These are phyloP conservation scores for Mareca penelope DNA, from an alignment of 2,797 vertebrate species.

Conservation along the genomic window DNA sequence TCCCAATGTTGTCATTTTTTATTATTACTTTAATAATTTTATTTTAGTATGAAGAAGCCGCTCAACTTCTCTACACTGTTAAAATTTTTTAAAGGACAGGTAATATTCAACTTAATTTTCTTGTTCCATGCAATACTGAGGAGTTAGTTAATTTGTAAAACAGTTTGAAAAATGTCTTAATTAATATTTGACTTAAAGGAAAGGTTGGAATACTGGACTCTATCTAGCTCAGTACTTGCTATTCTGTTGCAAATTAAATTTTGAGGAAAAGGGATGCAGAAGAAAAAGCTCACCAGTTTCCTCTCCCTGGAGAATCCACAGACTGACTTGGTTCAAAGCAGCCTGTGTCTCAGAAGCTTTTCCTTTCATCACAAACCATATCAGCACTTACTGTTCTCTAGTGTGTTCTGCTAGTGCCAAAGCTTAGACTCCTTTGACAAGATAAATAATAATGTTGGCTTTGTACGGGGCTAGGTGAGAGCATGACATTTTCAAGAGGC, in stretches of 20 bases:
- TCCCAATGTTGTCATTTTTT: background rate
- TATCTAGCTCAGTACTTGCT: background rate
- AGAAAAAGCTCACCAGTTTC: background rate
- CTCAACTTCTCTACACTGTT: accelerated
- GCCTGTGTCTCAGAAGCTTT: background rate
- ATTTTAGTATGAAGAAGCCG: background rate
- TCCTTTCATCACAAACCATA: background rate
- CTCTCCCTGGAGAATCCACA: background rate
- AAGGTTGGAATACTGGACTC: background rate
- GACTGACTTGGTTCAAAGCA: background rate
- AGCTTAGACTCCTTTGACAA: background rate
- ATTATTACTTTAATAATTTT: no score
- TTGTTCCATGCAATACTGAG: no score
- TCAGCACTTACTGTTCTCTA: background rate
- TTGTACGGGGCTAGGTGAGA: background rate
- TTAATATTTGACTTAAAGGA: background rate
- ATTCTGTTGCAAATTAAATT: background rate
- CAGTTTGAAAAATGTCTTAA: background rate
- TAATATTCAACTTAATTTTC: background rate
- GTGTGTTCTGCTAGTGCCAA: background rate
- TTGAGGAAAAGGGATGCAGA: background rate
- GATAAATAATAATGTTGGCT: background rate
- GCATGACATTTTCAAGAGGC: background rate
- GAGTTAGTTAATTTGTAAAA: background rate
- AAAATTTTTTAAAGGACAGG: background rate